phyloP scores from a whole-genome alignment of 1,140 invertebrate genomes.

The Drosophila ohnishii region DNA sequence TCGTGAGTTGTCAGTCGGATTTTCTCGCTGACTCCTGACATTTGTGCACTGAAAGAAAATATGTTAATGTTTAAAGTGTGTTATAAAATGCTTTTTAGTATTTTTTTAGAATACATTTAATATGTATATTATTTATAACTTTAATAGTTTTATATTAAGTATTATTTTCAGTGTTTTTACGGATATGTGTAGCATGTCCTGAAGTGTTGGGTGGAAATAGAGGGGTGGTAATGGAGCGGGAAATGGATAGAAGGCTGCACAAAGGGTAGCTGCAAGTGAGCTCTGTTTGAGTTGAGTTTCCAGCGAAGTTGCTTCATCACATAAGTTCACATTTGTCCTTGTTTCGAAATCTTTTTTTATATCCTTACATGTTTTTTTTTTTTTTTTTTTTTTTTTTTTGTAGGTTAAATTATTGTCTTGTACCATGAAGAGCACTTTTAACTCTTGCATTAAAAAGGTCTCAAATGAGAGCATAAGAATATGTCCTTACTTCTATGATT shows the following conservation, averaged over 20 bases:
- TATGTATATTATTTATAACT: neutral
- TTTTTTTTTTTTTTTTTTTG: neutral
- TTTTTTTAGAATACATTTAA: no score
- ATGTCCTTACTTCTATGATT: neutral
- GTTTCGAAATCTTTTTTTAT: slow-evolving; percentile 7
- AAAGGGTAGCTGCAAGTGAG: slow-evolving; percentile 18
- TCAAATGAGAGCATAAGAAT: neutral
- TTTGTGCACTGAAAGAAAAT: neutral
- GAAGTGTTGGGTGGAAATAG: slow-evolving; percentile 3
- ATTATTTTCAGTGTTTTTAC: neutral
- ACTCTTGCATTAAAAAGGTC: neutral
- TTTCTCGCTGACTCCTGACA: slow-evolving; percentile 7
- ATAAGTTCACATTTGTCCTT: slow-evolving; percentile 22
- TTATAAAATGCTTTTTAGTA: no score
- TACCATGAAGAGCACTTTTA: neutral
- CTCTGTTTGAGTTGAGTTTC: slow-evolving; percentile 3
- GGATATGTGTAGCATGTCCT: slow-evolving; percentile 4
- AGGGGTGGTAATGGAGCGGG: slow-evolving; percentile 8
- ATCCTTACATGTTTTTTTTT: neutral
- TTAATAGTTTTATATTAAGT: no score
- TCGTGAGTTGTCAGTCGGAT: slow-evolving; percentile 25
- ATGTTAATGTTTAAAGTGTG: no score
- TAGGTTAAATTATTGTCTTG: neutral
- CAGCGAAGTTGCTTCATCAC: slow-evolving; percentile 2
- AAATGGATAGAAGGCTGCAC: slow-evolving; percentile 1